Conservation (phyloP, 2,888 invertebrate species). For the Papilio elwesi region DNA sequence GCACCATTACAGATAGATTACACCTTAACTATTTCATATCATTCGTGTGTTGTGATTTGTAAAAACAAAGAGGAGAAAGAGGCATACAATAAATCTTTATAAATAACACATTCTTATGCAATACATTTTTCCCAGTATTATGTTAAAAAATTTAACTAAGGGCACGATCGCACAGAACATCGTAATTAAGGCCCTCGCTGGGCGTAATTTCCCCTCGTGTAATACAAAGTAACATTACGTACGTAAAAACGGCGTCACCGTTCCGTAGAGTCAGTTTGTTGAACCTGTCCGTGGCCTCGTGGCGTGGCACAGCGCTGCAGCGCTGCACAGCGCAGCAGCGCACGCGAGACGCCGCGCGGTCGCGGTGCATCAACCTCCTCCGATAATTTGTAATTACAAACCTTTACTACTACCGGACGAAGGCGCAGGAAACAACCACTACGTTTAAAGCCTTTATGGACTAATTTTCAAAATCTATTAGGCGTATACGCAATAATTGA, state of each 20-base stretch:
- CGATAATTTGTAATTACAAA: slow-evolving; percentile 81
- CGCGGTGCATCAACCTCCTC: slow-evolving; percentile 78
- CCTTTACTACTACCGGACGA: slow-evolving; percentile 74
- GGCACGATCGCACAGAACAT: slow-evolving; percentile 56
- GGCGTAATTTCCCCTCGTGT: slow-evolving; percentile 66
- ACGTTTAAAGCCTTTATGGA: slow-evolving; percentile 69
- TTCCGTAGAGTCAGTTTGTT: slow-evolving; percentile 74
- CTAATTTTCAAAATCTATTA: slow-evolving; percentile 65
- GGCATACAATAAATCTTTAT: neutral
- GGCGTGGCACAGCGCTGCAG: slow-evolving; percentile 65
- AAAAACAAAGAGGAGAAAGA: neutral
- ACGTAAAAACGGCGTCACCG: slow-evolving; percentile 68
- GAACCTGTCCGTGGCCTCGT: slow-evolving; percentile 71
- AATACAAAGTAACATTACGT: slow-evolving; percentile 71
- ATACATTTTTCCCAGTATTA: slow-evolving; percentile 11
- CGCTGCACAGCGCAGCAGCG: slow-evolving; percentile 44
- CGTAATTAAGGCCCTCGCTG: slow-evolving; percentile 59
- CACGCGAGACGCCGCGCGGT: slow-evolving; percentile 52
- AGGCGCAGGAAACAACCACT: slow-evolving; percentile 74
- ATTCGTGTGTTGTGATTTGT: too few relatives aligned
- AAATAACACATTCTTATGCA: neutral
- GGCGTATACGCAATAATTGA: slow-evolving; percentile 44
- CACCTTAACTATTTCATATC: too few relatives aligned
- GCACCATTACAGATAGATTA: too few relatives aligned
- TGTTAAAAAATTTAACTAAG: slow-evolving; percentile 50